Base-by-base conservation (phyloP, 2,888 invertebrate species). In the Drosophila emarginata region DNA sequence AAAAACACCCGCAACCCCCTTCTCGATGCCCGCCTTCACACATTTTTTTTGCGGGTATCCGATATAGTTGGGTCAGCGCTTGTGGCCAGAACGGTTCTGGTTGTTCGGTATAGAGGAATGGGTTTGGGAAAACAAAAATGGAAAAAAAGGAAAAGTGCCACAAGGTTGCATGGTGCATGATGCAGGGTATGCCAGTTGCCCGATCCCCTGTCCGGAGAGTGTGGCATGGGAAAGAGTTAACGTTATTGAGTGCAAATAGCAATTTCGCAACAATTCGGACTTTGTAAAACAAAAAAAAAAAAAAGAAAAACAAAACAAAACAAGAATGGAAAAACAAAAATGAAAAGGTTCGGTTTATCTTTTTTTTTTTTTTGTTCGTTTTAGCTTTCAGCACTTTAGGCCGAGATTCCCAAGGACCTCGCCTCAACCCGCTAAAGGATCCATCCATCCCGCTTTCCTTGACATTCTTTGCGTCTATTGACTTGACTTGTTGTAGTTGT, bases 171-270 rank as follows among this genome's bases (percentile, higher is more conserved):
- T 45, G 45, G 11, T 45, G 45, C 45, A 45, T 45, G 45, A 15
- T 15, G 18, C 45, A 21, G 5, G 4, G 18, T 9, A 21, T 32
- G 9, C 50, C 28, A 3, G 21, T 7, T n/a, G n/a, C n/a, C n/a
- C n/a, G n/a, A n/a, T n/a, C 7, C 26, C 52, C n/a, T 53, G 18
- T 3, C 9, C 14, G 4, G 21, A 15, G 23, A 1, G 12, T 32
- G 18, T 12, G 26, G 18, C 32, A 9, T 36, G 36, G 51, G 15
- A 59, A 11, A 61, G 66, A 72, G 66, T 71, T 68, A 74, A 78
- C 80, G 87, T 90, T 90, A 90, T 90, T 90, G 90, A 90, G 90
- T 90, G 90, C 89, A 90, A 90, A 90, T 90, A 89, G 90, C 90
- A 90, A 90, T 90, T 86, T 84, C 81, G 74, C 87, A 82, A 87